Evolutionary conservation across 2,113 vertebrate species (phyloP), one percentile per base, ranked within the genome.

Genomic region (Murina feae): DNA sequence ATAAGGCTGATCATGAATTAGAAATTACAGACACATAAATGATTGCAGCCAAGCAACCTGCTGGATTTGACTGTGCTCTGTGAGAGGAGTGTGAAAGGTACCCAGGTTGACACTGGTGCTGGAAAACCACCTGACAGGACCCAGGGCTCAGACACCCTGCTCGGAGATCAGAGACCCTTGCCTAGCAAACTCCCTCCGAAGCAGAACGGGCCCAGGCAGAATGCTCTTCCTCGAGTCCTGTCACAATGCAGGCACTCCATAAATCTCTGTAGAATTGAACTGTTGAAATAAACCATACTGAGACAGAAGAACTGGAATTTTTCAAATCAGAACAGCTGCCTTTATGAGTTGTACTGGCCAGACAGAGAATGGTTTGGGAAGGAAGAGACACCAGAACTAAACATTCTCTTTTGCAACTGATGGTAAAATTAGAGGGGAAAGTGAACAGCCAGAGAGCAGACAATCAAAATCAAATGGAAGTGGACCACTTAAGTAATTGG

Each of bases 401-500:
- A 87, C 9, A 37, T 37, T 63, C 63, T 93, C 58, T 44, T 81
- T 91, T 84, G 81, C 69, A 89, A 84, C 71, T 47, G 68, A 89
- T 28, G 76, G 93, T 68, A 83, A 97, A 96, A 95, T 90, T 17
- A 76, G 60, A 95, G 9, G 58, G 60, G 71, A 81, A 81, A 44
- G 74, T 51, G 86, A 94, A 90, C 1, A 51, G 93, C 74, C 44
- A 84, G 79, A 95, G 32, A 89, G 80, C 39, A 71, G 72, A 85
- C 11, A 32, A 96, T 87, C 92, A 94, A 94, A 97, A 94, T 96
- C 92, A 89, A 96, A 97, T 97, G 90, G 78, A 97, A 47, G 21
- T 74, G 88, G 69, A 72, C 90, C 95, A 97, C 95, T 97, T 97
- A 96, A 92, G 97, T 97, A 97, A 97, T 97, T 97, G 90, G 92